phyloP scores from a whole-genome alignment of 1,140 invertebrate genomes.

The Tetragonula clypearis region DNA sequence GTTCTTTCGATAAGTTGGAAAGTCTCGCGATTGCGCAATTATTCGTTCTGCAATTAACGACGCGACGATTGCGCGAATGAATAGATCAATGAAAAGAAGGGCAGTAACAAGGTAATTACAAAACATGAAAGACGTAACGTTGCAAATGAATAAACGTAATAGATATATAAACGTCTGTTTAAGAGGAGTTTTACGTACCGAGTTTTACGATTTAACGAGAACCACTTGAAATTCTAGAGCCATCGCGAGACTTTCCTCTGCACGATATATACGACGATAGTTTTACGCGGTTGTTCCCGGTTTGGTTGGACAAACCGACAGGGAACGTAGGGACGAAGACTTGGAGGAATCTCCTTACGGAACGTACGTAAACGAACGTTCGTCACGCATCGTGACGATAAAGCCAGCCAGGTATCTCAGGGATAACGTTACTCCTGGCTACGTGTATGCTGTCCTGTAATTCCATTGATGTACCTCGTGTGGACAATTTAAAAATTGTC shows the following conservation, averaged over 20 bases:
- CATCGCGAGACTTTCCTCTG: too few relatives aligned
- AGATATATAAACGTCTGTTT: neutral
- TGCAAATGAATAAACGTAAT: neutral
- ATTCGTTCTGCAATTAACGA: too few relatives aligned
- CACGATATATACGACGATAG: neutral
- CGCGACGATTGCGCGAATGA: too few relatives aligned
- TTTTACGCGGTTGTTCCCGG: constrained; percentile 20
- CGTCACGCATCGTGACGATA: constrained; percentile 76
- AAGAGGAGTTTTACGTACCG: neutral
- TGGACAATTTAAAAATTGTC: neutral
- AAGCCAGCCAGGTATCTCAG: constrained; percentile 75
- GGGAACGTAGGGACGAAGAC: constrained; percentile 17
- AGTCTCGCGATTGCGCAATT: neutral
- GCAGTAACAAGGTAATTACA: too few relatives aligned
- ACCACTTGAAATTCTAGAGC: neutral
- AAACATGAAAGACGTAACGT: neutral
- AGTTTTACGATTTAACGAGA: neutral
- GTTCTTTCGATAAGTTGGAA: neutral
- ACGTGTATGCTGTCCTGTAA: constrained; percentile 58
- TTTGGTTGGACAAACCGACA: neutral
- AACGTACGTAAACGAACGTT: constrained; percentile 65
- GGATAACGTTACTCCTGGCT: constrained; percentile 76
- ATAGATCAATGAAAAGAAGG: too few relatives aligned
- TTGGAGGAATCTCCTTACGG: constrained; percentile 43
- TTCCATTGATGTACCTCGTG: constrained; percentile 47